Evolutionary conservation across 2,797 vertebrate species (phyloP), one percentile per base, ranked within the genome.

Genomic region (Ibycter americanus): DNA sequence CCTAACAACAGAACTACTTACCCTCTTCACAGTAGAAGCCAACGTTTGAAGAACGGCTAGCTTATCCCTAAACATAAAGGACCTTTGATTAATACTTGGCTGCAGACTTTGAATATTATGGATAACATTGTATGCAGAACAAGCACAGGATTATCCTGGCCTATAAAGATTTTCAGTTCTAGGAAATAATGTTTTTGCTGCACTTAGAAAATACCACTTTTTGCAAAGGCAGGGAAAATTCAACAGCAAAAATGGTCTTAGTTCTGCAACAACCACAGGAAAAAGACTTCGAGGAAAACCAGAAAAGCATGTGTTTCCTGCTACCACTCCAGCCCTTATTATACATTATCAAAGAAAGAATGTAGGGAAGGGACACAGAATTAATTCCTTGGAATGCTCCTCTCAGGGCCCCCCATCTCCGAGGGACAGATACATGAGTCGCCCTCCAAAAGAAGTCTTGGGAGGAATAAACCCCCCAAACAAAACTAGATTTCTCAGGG

Each of bases 11-110:
- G 80, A 54, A 38, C 11, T 80, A 96, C 99, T 98, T 97, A 99
- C 99, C 98, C 98, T 98, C 29, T 98, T 98, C 34, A 99, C 98
- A 4, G 99, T 99, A 18, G 98, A 98, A 16, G 98, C 98, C 95
- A 99, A 97, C 4, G 99, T 98, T 84, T 99, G 98, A 94, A 99
- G 98, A 84, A 99, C 98, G 0, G 99, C 99, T 1, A 98, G 97
- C 66, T 99, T 99, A 95, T 97, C 98, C 99, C 99, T 99, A 94
- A 96, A 95, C 76, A 92, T 51, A 76, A 95, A 93, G 93, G 58
- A 95, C 31, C 40, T 70, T 61, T 55, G n/a, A 22, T 94, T 67
- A 81, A 26, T 12, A 29, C 7, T 18, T 2, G 1, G 3, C 0
- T 84, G 34, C 36, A 90, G 55, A 62, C 23, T 89, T 63, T 4